Base-by-base conservation (phyloP, 2,113 vertebrate genomes). In the Petromus typicus region DNA sequence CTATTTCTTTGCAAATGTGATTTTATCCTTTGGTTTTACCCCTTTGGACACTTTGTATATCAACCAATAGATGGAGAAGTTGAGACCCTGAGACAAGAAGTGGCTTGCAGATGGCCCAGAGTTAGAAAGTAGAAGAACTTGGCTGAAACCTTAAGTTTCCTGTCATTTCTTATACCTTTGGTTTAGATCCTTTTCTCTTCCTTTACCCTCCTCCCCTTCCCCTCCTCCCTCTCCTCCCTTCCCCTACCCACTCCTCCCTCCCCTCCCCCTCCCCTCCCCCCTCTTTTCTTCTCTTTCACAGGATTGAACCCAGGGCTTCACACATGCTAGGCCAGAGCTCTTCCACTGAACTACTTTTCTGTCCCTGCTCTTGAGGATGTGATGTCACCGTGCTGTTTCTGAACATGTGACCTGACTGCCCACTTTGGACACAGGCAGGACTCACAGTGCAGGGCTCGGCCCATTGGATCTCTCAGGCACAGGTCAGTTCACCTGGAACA, bases 201-300 rank as follows among this genome's bases (percentile, higher is more conserved):
- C 12, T 14, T 23, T 25, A 30, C 18, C 7, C 7, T 37, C 37
- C 69, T 23, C 22, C 51, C 25, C 30, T 17, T n/a, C 10, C 48
- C 5, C n/a, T n/a, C n/a, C 9, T 22, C 51, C 18, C 20, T 23
- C 25, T 25, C 25, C 27, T 40, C 1, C 16, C 45, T 27, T 25
- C 6, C 14, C n/a, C n/a, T n/a, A n/a, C n/a, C n/a, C n/a, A n/a
- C 7, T 37, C 37, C 69, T 23, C 22, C 51, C 25, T n/a, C 10
- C 48, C 5, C n/a, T n/a, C n/a, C 9, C n/a, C n/a, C n/a, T n/a
- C 7, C 17, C 6, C 3, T 51, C 2, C 22, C 16, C 14, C 11
- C 17, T 3, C 13, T 13, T 2, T 51, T 2, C 20, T 40, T 7
- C 27, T 23, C 25, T 32, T 25, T 32, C n/a, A 7, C 17, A 25